Evolutionary conservation across 2,888 invertebrate genomes (phyloP), one percentile per base, ranked within the genome.

Genomic region (Aleiodes alternator): DNA sequence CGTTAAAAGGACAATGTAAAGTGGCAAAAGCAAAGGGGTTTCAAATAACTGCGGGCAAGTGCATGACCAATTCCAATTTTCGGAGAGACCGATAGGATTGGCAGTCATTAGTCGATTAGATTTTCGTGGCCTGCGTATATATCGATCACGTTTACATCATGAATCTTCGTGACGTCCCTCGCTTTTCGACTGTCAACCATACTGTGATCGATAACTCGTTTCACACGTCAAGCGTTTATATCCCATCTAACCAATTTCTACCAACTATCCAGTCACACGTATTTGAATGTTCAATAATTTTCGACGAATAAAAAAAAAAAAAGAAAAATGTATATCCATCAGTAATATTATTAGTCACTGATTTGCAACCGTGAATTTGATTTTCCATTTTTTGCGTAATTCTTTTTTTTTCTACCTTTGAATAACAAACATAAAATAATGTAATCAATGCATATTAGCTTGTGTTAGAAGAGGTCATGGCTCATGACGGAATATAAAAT

Each of bases 21-120:
- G 64, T 64, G 64, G 12, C 43, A 23, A 43, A 5, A 51, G 50
- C 50, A 68, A 68, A 23, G 23, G 51, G 53, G 68, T 51, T 51
- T 68, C 68, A 51, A 51, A 51, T 68, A 51, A 31, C 51, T 50
- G 14, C 31, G 48, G 29, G 29, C 68, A 75, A 71, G 71, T 76
- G 72, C 51, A 69, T 69, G 75, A 76, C 71, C 72, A 72, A 76
- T 76, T 72, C 12, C 75, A 76, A 76, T 76, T 76, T 76, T 59
- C 23, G 23, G 23, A 57, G 50, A 71, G 55, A 57, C 70, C 34
- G 72, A 74, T 69, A 79, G 80, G 80, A 81, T 81, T 81, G 79
- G 80, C 84, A 84, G 85, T 85, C 85, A 85, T 85, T 85, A 85
- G 84, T 82, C 83, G 85, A 85, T 85, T 85, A 85, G 84, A 85